phyloP scores from a whole-genome alignment of 2,888 invertebrate species.

The Junonia oenone region DNA sequence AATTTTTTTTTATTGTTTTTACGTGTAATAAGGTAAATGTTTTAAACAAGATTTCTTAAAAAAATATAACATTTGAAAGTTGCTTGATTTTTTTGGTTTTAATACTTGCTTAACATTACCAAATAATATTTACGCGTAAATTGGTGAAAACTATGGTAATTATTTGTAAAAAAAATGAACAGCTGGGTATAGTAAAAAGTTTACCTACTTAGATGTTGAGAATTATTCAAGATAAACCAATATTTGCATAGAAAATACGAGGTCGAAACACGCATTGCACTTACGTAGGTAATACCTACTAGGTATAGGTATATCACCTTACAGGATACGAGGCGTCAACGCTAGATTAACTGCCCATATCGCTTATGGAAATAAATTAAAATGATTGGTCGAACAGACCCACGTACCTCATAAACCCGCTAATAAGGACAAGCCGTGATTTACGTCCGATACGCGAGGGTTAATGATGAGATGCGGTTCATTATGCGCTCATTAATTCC shows the following conservation, averaged over 20 bases:
- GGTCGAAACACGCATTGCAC: conserved; percentile 5
- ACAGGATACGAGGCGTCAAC: conserved; percentile 34
- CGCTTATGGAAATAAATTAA: conserved; percentile 56
- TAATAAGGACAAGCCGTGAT: conserved; percentile 36
- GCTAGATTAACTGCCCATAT: conserved; percentile 45
- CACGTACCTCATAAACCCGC: conserved; percentile 34
- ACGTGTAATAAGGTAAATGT: too few species aligned
- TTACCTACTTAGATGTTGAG: not conserved
- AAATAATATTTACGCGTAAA: too few species aligned
- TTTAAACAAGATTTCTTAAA: too few species aligned
- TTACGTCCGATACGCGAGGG: conserved; percentile 27
- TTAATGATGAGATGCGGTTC: conserved; percentile 24
- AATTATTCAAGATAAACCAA: not conserved
- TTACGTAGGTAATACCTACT: not conserved
- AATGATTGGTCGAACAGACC: conserved; percentile 39
- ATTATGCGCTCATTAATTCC: conserved; percentile 26
- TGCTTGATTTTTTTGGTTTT: too few species aligned
- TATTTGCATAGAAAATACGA: conserved; percentile 2
- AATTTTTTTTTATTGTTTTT: too few species aligned
- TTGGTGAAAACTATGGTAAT: too few species aligned
- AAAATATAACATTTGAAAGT: too few species aligned
- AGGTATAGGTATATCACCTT: not conserved
- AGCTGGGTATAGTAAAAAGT: not conserved
- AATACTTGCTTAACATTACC: too few species aligned
- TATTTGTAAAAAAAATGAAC: too few species aligned